These are phyloP conservation scores for Glaucidium brasilianum DNA, from an alignment of 2,113 vertebrate genomes.

Conservation along the genomic window DNA sequence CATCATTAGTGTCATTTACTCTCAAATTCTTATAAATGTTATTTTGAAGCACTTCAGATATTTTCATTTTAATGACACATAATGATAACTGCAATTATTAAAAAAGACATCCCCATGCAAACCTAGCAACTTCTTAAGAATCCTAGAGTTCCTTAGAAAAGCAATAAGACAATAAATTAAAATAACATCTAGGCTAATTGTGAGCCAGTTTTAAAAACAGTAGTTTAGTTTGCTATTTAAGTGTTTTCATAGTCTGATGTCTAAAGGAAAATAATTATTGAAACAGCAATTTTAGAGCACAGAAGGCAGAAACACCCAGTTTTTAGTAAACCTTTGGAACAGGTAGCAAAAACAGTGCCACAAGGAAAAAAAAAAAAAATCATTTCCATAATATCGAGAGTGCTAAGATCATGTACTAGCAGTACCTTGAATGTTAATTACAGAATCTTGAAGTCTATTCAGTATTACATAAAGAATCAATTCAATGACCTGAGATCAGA, in stretches of 20 bases:
- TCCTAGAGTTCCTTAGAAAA: conserved; percentile 35
- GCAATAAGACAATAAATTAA: conserved; percentile 14
- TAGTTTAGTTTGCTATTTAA: conserved; percentile 11
- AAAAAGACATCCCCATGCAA: conserved; percentile 33
- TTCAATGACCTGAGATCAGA: conserved; percentile 31
- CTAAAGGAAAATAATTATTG: conserved; percentile 3
- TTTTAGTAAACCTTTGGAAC: not conserved
- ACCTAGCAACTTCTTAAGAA: conserved; percentile 7
- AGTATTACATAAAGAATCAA: conserved; percentile 1
- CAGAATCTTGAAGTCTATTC: conserved; percentile 35
- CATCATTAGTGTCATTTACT: conserved; percentile 45
- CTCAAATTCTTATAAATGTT: conserved; percentile 33
- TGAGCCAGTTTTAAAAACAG: conserved; percentile 27
- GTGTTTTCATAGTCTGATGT: not conserved
- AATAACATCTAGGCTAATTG: conserved; percentile 23
- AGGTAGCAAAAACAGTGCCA: not conserved
- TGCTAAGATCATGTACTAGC: not conserved
- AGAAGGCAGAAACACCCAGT: not conserved
- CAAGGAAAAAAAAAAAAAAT: not conserved
- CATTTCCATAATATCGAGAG: not conserved
- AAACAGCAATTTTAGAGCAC: not conserved
- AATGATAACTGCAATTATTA: conserved; percentile 45
- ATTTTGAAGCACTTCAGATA: conserved; percentile 44
- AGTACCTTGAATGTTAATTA: conserved; percentile 8
- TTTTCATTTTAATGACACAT: conserved; percentile 57